Base-by-base conservation (phyloP, 1,140 invertebrate genomes). In the Drosophila takahashii region DNA sequence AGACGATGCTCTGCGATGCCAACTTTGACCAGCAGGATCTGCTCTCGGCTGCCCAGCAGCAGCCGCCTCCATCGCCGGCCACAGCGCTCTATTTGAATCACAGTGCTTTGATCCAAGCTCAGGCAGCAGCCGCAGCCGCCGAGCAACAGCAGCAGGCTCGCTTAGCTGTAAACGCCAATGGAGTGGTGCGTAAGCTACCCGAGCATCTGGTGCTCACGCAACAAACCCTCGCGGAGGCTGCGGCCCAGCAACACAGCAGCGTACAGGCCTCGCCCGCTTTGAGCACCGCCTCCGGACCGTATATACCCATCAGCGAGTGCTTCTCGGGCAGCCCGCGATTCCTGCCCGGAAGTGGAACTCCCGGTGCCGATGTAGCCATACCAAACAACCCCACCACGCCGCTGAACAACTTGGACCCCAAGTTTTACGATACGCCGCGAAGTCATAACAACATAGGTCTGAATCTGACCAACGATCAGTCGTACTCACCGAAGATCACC, bases 301-400 rank as follows among this genome's bases (percentile, higher is more conserved):
- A 97, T 80, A 97, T 97, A 92, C 95, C 96, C 26, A 95, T 97
- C 73, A 98, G 96, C 60, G 97, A 98, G 92, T 98, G 98, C 92
- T 96, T 97, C 70, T 97, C 97, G 56, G 98, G 98, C 44, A 94
- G 94, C 65, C 94, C 95, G 9, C 85, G 85, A 27, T 78, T 92
- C 15, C 57, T 91, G 50, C 56, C 72, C 27, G 69, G 59, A 18
- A 60, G 62, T 37, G 70, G 45, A 2, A 2, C 13, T 16, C 39
- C 59, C 9, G 50, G 50, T 7, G 4, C 26, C 36, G 52, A 75
- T 32, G 15, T 56, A 27, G 51, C 27, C 45, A 72, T 81, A 53
- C 67, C 64, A n/a, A 61, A 74, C 54, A 87, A 90, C 76, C 84
- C 87, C 8, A 69, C 73, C 13, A 91, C 91, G 16, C 90, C 91